Conservation (phyloP, 2,113 vertebrate species). For the Vulpes vulpes region DNA sequence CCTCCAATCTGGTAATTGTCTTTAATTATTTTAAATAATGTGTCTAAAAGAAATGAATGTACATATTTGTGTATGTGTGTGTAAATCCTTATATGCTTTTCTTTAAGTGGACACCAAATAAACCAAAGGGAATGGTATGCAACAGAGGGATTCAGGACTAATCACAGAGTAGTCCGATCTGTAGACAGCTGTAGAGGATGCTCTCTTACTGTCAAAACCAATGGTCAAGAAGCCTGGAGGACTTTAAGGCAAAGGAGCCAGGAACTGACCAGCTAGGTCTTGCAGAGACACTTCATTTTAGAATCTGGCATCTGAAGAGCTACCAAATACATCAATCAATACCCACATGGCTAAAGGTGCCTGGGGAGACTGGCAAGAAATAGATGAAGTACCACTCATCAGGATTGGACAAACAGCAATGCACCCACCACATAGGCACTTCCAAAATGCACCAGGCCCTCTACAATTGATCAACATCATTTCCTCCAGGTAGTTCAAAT, state of each 20-base stretch:
- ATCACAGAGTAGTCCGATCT: slow-evolving; percentile 58
- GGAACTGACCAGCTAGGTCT: slow-evolving; percentile 51
- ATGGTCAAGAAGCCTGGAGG: slow-evolving; percentile 66
- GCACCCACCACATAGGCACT: not conserved
- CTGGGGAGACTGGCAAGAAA: not conserved
- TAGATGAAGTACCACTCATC: too few species aligned
- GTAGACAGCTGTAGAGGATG: not conserved
- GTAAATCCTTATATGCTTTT: not conserved
- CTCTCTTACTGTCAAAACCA: slow-evolving; percentile 55
- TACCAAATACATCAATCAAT: slow-evolving; percentile 72
- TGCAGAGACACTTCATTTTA: slow-evolving; percentile 64
- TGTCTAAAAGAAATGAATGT: slow-evolving; percentile 31
- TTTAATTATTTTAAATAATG: slow-evolving; percentile 53
- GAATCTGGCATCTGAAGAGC: slow-evolving; percentile 73
- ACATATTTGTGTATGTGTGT: not conserved
- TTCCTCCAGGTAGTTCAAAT: not conserved
- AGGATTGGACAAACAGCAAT: not conserved
- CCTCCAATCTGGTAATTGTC: slow-evolving; percentile 48
- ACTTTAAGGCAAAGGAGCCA: slow-evolving; percentile 69
- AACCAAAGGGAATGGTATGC: slow-evolving; percentile 49
- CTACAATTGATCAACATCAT: not conserved
- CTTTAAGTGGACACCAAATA: slow-evolving; percentile 54
- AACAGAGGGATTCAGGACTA: slow-evolving; percentile 32
- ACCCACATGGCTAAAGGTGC: not conserved
- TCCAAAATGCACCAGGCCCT: not conserved